Conservation (phyloP, 2,797 vertebrate species). For the Podarcis siculus region DNA sequence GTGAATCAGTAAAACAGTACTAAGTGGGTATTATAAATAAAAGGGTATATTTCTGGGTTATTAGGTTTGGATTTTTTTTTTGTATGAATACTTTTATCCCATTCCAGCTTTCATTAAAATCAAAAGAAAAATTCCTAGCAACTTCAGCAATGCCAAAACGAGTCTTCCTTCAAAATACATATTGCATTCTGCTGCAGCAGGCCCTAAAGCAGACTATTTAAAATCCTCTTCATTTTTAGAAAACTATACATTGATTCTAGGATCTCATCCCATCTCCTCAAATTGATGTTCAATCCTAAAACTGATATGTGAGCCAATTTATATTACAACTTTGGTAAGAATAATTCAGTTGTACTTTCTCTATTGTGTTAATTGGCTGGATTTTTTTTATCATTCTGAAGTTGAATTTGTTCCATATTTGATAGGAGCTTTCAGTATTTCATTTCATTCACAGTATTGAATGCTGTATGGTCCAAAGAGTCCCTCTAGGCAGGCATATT, state of each 20-base stretch:
- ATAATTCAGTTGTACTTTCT: neutral
- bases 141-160: conserved; percentile 21
- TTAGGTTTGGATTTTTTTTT: neutral
- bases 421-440: neutral
- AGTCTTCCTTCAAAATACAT: conserved; percentile 20
- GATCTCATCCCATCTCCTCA: neutral
- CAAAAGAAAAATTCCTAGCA: conserved; percentile 26
- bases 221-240: neutral
- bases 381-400: neutral
- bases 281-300: neutral
- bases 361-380: neutral
- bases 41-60: conserved; percentile 13
- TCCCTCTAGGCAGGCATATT: neutral
- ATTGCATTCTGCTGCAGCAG: neutral
- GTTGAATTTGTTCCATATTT: neutral
- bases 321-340: neutral
- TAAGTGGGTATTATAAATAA: conserved; percentile 2
- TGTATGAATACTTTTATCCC: conserved; percentile 6
- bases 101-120: neutral
- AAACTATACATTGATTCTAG: neutral
- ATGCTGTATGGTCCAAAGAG: neutral
- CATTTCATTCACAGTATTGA: neutral
- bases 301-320: neutral
- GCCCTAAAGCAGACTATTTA: conserved; percentile 14
- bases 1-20: conserved; percentile 14